These are phyloP conservation scores for Cerceris rybyensis DNA, from an alignment of 2,888 invertebrate species.

Conservation along the genomic window DNA sequence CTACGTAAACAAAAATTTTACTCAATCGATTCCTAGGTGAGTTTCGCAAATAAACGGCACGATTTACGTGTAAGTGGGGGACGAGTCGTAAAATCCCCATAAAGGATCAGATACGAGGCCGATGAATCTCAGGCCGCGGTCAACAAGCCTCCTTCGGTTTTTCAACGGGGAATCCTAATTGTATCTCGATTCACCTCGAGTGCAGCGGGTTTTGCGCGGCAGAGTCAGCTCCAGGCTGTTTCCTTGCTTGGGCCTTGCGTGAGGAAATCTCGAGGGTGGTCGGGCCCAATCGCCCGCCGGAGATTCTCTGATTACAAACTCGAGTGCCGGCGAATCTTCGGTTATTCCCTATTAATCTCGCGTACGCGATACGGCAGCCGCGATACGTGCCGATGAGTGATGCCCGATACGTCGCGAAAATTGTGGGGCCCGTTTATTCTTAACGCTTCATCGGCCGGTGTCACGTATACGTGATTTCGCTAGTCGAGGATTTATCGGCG, in stretches of 20 bases:
- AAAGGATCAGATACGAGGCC: conserved; percentile 43
- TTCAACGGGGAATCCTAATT: conserved; percentile 52
- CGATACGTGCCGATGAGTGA: conserved; percentile 52
- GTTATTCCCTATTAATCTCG: conserved; percentile 67
- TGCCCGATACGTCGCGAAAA: conserved; percentile 50
- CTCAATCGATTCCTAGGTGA: no score
- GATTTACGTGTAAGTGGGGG: no score
- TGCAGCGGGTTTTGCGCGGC: conserved; percentile 48
- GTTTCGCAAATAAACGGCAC: no score
- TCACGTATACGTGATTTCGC: background rate
- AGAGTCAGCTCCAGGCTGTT: conserved; percentile 16
- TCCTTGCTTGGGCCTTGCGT: conserved; percentile 56
- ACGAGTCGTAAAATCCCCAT: background rate
- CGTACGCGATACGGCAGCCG: conserved; percentile 48
- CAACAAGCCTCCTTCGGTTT: conserved; percentile 22
- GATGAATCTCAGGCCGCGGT: conserved; percentile 3
- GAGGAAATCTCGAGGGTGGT: conserved; percentile 66
- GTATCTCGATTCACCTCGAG: conserved; percentile 44
- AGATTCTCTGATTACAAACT: conserved; percentile 66
- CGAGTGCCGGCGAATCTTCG: conserved; percentile 59
- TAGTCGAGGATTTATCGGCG: background rate
- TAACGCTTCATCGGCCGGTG: background rate
- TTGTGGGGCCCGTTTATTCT: conserved; percentile 15
- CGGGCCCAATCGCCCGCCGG: conserved; percentile 46
- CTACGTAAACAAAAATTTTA: no score